These are phyloP conservation scores for Aethes cnicana DNA, from an alignment of 2,888 invertebrate species.

Conservation along the genomic window DNA sequence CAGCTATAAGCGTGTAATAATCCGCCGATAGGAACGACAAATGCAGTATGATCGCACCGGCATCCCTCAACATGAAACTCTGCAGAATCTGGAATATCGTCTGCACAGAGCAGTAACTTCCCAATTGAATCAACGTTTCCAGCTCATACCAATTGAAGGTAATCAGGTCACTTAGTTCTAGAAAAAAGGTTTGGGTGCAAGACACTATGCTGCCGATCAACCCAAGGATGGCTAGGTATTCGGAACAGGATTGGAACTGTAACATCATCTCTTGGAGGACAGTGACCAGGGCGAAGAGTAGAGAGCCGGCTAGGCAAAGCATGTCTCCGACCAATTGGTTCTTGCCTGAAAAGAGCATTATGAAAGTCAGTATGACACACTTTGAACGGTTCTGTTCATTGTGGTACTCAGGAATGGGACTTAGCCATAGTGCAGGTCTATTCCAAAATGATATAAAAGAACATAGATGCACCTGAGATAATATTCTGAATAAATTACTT, in stretches of 20 bases:
- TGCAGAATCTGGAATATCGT: slow-evolving; percentile 89
- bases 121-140: slow-evolving; percentile 82
- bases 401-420: too few species aligned
- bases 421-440: too few species aligned
- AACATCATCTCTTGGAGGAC: slow-evolving; percentile 92
- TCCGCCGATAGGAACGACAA: slow-evolving; percentile 91
- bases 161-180: slow-evolving; percentile 87
- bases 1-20: slow-evolving; percentile 91
- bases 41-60: slow-evolving; percentile 92
- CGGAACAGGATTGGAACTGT: slow-evolving; percentile 88
- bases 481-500: too few species aligned
- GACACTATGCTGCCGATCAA: slow-evolving; percentile 90
- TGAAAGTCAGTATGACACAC: too few species aligned
- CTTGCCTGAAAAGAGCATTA: slow-evolving; percentile 80
- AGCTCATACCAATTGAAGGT: slow-evolving; percentile 87
- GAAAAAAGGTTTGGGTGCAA: slow-evolving; percentile 89
- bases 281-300: slow-evolving; percentile 90
- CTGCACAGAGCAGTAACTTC: slow-evolving; percentile 86
- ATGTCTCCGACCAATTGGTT: slow-evolving; percentile 92
- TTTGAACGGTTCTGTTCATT: too few species aligned
- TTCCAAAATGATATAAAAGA: too few species aligned
- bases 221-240: slow-evolving; percentile 91
- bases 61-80: slow-evolving; percentile 88
- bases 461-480: too few species aligned
- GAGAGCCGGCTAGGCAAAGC: slow-evolving; percentile 89